Conservation (phyloP, 2,113 vertebrate species). For the Montifringilla adamsi region DNA sequence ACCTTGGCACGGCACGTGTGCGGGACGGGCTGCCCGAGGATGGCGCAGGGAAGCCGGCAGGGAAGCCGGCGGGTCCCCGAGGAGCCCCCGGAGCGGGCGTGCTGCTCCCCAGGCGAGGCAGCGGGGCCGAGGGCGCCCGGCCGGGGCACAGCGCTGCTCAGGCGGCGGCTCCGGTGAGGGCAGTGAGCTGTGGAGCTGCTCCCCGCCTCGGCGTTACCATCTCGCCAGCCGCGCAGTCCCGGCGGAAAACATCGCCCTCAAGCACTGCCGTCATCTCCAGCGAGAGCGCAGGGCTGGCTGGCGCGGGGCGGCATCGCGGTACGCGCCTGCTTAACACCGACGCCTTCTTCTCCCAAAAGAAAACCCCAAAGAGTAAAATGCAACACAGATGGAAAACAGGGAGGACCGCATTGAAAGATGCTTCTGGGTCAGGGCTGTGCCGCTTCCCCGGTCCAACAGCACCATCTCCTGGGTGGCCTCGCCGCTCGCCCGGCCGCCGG, state of each 20-base stretch:
- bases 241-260: neutral
- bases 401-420: constrained; percentile 33
- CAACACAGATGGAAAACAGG: constrained; percentile 19
- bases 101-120: neutral
- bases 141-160: neutral
- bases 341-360: neutral
- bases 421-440: constrained; percentile 31
- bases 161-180: neutral
- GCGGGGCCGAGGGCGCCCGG: neutral
- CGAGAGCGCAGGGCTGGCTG: neutral
- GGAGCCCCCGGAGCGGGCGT: neutral
- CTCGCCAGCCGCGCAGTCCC: neutral
- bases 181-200: neutral
- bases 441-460: constrained; percentile 33
- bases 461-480: constrained; percentile 54
- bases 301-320: neutral
- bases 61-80: neutral
- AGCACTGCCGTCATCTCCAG: neutral
- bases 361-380: neutral
- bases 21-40: neutral
- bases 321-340: neutral
- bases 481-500: neutral
- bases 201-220: neutral
- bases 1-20: constrained; percentile 26
- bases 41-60: neutral